Base-by-base conservation (phyloP, 2,113 vertebrate species). In the Thymallus thymallus region DNA sequence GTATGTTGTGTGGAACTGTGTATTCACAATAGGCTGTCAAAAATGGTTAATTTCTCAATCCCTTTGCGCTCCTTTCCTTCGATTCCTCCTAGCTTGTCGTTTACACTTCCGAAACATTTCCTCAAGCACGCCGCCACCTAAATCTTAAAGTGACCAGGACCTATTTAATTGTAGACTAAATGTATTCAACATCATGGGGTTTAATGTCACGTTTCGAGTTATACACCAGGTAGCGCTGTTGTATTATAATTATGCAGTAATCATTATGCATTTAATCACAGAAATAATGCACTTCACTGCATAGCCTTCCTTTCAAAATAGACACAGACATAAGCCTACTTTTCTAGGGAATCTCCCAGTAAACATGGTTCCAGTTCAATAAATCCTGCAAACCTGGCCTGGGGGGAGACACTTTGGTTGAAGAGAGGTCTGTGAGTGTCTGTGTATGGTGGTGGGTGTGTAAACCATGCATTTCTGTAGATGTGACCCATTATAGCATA, bases 71-170 rank as follows among this genome's bases (percentile, higher is more conserved):
- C 73, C 72, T 80, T 82, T 77, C 73, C 82, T 85, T 84, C 74
- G 75, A 23, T 67, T 85, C 72, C 74, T 66, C 82, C 76, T 70
- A 68, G 68, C 75, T 77, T 81, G 74, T 70, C 58, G 75, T 9
- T 75, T 83, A 68, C 79, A 83, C 88, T 88, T 88, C 82, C 80
- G 60, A 82, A 83, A 82, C 81, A 74, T 80, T 84, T 88, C 79
- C 85, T 87, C 45, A 55, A 63, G 48, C 48, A 51, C 48, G 16
- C 48, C 48, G 48, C 12, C 16, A 18, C 26, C 73, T 82, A 41
- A 41, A 12, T 41, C 35, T 41, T 76, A 82, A 82, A 82, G 76
- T 20, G 20, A 61, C 41, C 26, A 58, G 10, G 6, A 13, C 26
- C 16, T 41, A 41, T 41, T 41, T 41, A 41, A 41, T 41, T 41